Evolutionary conservation across 2,888 invertebrate genomes (phyloP), one percentile per base, ranked within the genome.

Genomic region (Prosapia bicincta): DNA sequence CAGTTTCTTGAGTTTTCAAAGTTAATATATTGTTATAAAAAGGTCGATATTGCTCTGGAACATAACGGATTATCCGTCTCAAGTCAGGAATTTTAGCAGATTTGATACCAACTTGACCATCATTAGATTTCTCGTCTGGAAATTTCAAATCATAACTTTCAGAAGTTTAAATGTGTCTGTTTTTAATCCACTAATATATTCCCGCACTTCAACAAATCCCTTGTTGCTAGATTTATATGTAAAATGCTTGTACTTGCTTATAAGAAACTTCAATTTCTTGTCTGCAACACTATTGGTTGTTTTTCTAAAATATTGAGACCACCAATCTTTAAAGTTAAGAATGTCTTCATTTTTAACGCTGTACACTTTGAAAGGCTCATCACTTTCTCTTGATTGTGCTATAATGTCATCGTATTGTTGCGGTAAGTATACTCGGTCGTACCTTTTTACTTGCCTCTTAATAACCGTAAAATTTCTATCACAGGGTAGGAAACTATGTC

Each of bases 401-500:
- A 77, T 76, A 0, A 77, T 66, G 43, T 76, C 10, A 30, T 71
- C 68, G 20, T 66, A 66, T 23, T 66, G 66, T n/a, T 66, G 1
- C 20, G 25, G 66, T 66, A 66, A 23, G 25, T 77, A 78, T 7
- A 79, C n/a, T 20, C 69, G 23, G 15, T 74, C 74, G 66, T 15
- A 6, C 15, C 7, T 23, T 32, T 38, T 70, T 2, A 74, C 15
- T 65, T 69, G 23, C 3, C 65, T 26, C 66, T 74, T 74, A 3
- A 74, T 25, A 0, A 74, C 26, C 3, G 32, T 20, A 74, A 74
- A 74, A 32, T 74, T 65, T 20, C 66, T 43, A 25, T 70, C 74
- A 25, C 74, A 74, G 24, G 74, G 70, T 32, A 74, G 26, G 32
- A 74, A 74, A 1, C 70, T 70, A 66, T 74, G 74, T 15, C 74